These are phyloP conservation scores for Prolemur simus DNA, from an alignment of 2,113 vertebrate species.

Conservation along the genomic window DNA sequence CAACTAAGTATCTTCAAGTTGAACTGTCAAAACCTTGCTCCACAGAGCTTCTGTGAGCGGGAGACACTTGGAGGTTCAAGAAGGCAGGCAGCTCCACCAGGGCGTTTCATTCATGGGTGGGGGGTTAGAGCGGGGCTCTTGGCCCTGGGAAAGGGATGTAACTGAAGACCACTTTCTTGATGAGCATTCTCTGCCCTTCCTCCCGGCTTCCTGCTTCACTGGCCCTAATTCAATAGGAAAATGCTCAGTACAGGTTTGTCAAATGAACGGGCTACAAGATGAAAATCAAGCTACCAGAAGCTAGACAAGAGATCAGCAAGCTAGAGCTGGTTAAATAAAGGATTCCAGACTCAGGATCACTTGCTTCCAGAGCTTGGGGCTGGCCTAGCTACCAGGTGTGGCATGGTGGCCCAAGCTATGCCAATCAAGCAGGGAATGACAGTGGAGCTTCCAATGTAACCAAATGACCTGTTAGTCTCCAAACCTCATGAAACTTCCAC, in stretches of 20 bases:
- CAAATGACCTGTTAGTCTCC: background rate
- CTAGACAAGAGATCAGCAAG: background rate
- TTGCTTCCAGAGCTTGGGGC: background rate
- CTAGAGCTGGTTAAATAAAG: background rate
- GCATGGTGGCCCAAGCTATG: no score
- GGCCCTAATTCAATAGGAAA: background rate
- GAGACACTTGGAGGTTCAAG: background rate
- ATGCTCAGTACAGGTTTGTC: background rate
- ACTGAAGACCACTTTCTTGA: background rate
- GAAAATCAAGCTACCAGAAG: background rate
- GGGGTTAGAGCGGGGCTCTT: background rate
- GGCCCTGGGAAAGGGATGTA: background rate
- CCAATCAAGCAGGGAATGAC: background rate
- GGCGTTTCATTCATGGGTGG: background rate
- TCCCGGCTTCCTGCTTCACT: background rate
- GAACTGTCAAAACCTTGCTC: background rate
- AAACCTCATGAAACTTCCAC: background rate
- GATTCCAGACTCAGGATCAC: background rate
- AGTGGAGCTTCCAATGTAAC: background rate
- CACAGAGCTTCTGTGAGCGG: background rate
- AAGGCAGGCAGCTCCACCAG: background rate
- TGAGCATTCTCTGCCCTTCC: background rate
- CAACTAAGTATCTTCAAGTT: background rate
- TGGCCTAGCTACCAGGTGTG: background rate
- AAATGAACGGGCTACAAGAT: background rate